phyloP scores from a whole-genome alignment of 2,113 vertebrate genomes.

The Charina bottae region DNA sequence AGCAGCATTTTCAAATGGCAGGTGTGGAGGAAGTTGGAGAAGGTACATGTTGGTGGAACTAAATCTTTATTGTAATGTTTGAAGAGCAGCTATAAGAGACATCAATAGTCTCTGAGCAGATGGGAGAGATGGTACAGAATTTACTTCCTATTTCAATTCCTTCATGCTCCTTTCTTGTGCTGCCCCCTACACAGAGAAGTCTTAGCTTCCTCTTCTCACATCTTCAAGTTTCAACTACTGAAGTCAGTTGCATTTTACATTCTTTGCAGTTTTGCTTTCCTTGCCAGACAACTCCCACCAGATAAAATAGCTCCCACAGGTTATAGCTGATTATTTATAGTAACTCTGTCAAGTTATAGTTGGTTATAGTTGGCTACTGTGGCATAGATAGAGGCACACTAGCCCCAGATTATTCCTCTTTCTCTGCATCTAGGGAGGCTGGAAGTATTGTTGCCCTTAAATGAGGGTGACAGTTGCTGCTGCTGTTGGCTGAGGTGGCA shows the following conservation, averaged over 20 bases:
- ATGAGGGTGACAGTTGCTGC: too few relatives aligned
- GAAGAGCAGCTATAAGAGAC: neutral
- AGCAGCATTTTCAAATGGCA: neutral
- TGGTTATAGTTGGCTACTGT: neutral
- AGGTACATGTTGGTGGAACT: neutral
- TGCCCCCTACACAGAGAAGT: neutral
- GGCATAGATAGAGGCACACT: neutral
- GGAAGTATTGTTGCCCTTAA: neutral
- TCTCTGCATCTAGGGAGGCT: neutral
- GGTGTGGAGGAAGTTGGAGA: neutral
- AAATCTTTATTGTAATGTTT: neutral
- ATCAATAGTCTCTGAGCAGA: neutral
- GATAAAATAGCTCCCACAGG: neutral
- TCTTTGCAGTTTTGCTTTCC: neutral
- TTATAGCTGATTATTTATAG: neutral
- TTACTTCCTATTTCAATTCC: conserved; percentile 90
- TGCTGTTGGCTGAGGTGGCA: too few relatives aligned
- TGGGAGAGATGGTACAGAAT: neutral
- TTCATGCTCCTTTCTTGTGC: neutral
- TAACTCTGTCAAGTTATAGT: neutral
- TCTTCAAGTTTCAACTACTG: neutral
- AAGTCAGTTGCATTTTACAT: neutral
- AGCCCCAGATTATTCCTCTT: neutral
- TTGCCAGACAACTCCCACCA: neutral
- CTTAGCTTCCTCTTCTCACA: neutral